phyloP scores from a whole-genome alignment of 2,113 vertebrate species.

The Zingel zingel region DNA sequence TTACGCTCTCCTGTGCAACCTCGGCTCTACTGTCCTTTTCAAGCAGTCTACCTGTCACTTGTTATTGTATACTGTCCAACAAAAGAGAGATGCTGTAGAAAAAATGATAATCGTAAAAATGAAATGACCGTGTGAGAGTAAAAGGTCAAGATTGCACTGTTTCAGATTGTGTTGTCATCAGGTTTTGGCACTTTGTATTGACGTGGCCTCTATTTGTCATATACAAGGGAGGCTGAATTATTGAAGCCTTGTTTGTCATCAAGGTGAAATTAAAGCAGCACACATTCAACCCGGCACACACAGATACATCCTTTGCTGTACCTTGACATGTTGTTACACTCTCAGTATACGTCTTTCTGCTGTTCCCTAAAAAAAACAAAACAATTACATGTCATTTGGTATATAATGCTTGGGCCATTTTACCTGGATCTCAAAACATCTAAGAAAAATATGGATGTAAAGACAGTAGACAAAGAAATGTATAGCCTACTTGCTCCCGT shows the following conservation, averaged over 20 bases:
- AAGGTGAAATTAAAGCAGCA: slow-evolving; percentile 52
- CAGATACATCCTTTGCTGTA: not conserved
- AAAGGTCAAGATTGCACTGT: slow-evolving; percentile 38
- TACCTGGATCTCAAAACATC: not conserved
- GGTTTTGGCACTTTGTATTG: slow-evolving; percentile 36
- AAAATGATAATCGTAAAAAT: slow-evolving; percentile 26
- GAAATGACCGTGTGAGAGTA: not conserved
- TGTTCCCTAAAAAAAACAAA: not conserved
- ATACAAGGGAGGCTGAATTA: slow-evolving; percentile 53
- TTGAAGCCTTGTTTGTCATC: slow-evolving; percentile 61
- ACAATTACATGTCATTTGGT: not conserved
- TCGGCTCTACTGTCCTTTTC: not conserved
- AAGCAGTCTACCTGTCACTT: slow-evolving; percentile 18
- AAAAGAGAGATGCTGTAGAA: slow-evolving; percentile 34
- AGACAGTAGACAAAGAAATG: not conserved
- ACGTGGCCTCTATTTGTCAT: slow-evolving; percentile 52
- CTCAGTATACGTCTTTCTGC: no score
- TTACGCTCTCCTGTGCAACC: not conserved
- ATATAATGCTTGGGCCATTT: not conserved
- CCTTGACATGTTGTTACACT: not conserved
- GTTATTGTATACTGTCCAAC: slow-evolving; percentile 31
- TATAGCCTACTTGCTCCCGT: not conserved
- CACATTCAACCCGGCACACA: not conserved
- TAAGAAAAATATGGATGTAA: not conserved
- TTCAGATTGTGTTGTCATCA: slow-evolving; percentile 48